Evolutionary conservation across 1,140 invertebrate species (phyloP).

Genomic region (Drosophila murphyi): DNA sequence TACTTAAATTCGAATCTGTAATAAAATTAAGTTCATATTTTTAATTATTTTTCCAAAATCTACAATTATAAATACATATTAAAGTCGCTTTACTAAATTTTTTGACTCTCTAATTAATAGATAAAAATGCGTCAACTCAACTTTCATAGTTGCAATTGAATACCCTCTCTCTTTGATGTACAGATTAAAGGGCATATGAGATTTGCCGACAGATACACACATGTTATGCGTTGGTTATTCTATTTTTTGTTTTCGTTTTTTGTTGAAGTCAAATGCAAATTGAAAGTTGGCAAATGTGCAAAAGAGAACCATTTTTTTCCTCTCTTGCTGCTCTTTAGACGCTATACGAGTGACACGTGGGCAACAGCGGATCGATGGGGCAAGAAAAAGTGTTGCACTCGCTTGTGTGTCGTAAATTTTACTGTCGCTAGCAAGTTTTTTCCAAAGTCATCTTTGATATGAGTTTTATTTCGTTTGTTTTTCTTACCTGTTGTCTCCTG

Average conservation of each 20-base stretch:
- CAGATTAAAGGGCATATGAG: constrained; percentile 18
- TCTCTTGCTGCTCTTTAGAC: neutral
- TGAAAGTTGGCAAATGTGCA: constrained; percentile 76
- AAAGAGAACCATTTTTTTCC: constrained; percentile 57
- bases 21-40: too few species aligned
- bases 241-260: neutral
- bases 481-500: constrained; percentile 49
- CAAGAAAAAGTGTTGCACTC: neutral
- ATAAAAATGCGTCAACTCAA: too few species aligned
- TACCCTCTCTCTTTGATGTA: neutral
- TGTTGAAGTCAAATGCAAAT: constrained; percentile 71
- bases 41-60: too few species aligned
- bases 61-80: too few species aligned
- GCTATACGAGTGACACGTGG: neutral
- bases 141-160: neutral
- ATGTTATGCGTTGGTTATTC: constrained; percentile 28
- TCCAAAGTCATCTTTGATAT: constrained; percentile 28
- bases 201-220: constrained; percentile 18
- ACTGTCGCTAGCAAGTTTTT: constrained; percentile 8
- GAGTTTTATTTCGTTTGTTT: constrained; percentile 3
- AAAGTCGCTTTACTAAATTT: too few species aligned
- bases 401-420: neutral
- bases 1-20: too few species aligned
- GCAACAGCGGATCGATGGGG: constrained; percentile 26
- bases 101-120: too few species aligned